These are phyloP conservation scores for Urocolius indicus DNA, from an alignment of 2,113 vertebrate species.

Conservation along the genomic window DNA sequence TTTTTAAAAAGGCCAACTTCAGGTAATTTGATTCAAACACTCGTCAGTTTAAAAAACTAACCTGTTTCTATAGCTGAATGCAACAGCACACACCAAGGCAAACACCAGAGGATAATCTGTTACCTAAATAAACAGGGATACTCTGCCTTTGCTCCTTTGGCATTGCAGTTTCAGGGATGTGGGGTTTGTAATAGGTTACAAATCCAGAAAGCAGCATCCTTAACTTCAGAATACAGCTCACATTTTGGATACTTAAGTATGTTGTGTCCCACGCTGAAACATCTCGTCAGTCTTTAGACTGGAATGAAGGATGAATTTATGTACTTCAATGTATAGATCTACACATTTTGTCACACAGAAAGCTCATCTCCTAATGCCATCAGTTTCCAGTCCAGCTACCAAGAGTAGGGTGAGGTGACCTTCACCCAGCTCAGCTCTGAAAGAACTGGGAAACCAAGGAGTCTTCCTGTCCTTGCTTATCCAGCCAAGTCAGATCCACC, in stretches of 20 bases:
- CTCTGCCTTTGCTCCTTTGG: background rate
- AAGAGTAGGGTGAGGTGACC: background rate
- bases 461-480: background rate
- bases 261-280: background rate
- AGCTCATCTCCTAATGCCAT: background rate
- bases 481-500: background rate
- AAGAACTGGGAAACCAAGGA: background rate
- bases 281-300: background rate
- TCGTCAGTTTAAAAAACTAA: background rate
- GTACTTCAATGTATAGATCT: background rate
- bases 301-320: background rate
- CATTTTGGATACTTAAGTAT: background rate
- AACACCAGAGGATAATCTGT: background rate
- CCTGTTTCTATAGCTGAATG: background rate
- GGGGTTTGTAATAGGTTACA: background rate
- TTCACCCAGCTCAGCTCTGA: background rate
- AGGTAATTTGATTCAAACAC: background rate
- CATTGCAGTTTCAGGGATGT: background rate
- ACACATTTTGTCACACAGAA: background rate
- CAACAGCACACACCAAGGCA: background rate
- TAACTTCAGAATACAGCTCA: background rate
- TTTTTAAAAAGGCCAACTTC: background rate
- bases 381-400: background rate
- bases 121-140: background rate
- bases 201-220: background rate